Evolutionary conservation across 2,888 invertebrate species (phyloP).

Genomic region (Drosophila acutilabella): DNA sequence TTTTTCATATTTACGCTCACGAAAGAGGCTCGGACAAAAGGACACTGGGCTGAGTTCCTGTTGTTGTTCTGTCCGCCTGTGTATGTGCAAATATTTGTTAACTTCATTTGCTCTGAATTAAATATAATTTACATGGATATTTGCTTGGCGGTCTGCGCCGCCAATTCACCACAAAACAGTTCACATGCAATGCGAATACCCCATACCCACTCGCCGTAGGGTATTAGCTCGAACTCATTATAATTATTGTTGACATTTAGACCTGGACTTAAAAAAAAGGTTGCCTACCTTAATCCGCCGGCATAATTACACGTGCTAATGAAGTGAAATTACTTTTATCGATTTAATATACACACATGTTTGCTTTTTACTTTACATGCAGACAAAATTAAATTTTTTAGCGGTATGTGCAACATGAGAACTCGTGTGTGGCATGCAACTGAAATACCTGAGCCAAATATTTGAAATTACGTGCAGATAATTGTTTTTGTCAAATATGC

Average conservation of each 20-base stretch:
- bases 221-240: constrained; percentile 58
- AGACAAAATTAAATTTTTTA: constrained; percentile 9
- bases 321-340: constrained; percentile 67
- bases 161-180: constrained; percentile 31
- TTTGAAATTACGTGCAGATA: constrained; percentile 63
- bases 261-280: constrained; percentile 31
- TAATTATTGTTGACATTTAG: constrained; percentile 77
- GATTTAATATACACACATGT: constrained; percentile 46
- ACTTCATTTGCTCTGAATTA: constrained; percentile 81
- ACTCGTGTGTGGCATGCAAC: constrained; percentile 25
- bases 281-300: constrained; percentile 44
- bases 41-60: constrained; percentile 11
- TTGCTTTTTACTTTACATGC: constrained; percentile 18
- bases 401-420: background rate
- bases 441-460: constrained; percentile 28
- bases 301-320: constrained; percentile 72
- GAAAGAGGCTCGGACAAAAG: constrained; percentile 36
- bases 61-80: constrained; percentile 12
- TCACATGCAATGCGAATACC: constrained; percentile 64
- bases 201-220: constrained; percentile 12
- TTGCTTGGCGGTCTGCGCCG: constrained; percentile 59
- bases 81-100: constrained; percentile 79
- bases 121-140: constrained; percentile 81
- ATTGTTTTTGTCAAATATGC: constrained; percentile 39
- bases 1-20: constrained; percentile 43